Base-by-base conservation (phyloP, 2,888 invertebrate genomes). In the Onchidella celtica region DNA sequence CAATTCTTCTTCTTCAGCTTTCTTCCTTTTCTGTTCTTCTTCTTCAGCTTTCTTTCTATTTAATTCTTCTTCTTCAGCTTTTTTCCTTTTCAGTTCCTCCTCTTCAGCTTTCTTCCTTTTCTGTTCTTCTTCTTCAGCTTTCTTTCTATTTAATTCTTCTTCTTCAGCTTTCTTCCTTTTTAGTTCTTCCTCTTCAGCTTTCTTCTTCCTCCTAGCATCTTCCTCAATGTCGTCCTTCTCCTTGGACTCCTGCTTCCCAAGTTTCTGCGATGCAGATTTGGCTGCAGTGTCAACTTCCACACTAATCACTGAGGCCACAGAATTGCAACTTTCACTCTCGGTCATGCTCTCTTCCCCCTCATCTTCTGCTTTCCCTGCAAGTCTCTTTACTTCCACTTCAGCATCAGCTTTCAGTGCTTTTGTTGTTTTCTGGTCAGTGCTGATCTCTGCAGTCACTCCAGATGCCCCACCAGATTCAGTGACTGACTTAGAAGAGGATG, bases 251-350 rank as follows among this genome's bases (percentile, higher is more conserved):
- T 70, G 40, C 47, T 61, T 79, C 17, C 24, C 29, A 3, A 72
- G 27, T 36, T 79, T 73, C 24, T 79, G 61, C 57, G 27, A 6
- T n/a, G 36, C 21, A 3, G 69, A 38, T 11, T 36, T n/a, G 4
- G 61, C 27, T 21, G 61, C 6, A 0, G 27, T 11, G 27, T 36
- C 59, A 17, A 59, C 21, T 14, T 72, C 79, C 24, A 73, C 68
- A 29, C 57, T 68, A 38, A 80, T 74, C 0, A 80, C 80, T n/a
- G 80, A 80, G 6, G 38, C 74, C 3, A 74, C 73, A n/a, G 66
- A 65, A n/a, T 65, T 47, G 0, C 32, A 47, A 9, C 59, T 38
- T 24, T 80, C 74, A 74, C 74, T 80, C 40, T 80, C 80, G 11
- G 73, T 17, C 4, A 9, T 32, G 66, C 55, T 66, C 34, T 76